Evolutionary conservation across 2,797 vertebrate genomes (phyloP).

Genomic region (Pitangus sulphuratus): DNA sequence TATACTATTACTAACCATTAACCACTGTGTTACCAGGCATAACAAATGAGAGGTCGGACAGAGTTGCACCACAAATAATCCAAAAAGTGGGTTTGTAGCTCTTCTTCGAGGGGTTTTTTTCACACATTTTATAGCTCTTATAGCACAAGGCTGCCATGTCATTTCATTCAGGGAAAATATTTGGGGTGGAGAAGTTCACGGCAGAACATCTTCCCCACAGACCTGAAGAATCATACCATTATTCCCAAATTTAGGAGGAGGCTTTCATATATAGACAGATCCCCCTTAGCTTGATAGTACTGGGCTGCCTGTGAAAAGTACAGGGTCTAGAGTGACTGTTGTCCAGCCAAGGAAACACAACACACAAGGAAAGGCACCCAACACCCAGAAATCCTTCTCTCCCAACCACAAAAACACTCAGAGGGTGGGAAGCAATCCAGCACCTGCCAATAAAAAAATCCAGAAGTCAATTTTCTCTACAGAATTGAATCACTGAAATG

Average conservation of each 20-base stretch:
- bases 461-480: not conserved
- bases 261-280: not conserved
- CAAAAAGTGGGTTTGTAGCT: not conserved
- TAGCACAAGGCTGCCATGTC: not conserved
- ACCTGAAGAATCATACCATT: not conserved
- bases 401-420: not conserved
- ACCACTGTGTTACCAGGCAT: not conserved
- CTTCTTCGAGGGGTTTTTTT: accelerated
- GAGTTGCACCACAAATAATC: not conserved
- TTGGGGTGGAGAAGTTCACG: not conserved
- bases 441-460: not conserved
- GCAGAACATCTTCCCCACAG: not conserved
- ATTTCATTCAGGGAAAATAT: not conserved
- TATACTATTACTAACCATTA: conserved; percentile 1
- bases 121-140: not conserved
- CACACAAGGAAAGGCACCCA: not conserved
- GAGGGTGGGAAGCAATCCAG: not conserved
- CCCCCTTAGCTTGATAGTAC: not conserved
- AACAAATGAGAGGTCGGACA: not conserved
- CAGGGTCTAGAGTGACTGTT: not conserved
- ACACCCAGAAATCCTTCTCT: not conserved
- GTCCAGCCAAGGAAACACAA: not conserved
- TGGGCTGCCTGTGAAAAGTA: not conserved
- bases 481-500: not conserved
- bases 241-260: not conserved